These are phyloP conservation scores for Meteorus cinctellus DNA, from an alignment of 2,888 invertebrate species.

Conservation along the genomic window DNA sequence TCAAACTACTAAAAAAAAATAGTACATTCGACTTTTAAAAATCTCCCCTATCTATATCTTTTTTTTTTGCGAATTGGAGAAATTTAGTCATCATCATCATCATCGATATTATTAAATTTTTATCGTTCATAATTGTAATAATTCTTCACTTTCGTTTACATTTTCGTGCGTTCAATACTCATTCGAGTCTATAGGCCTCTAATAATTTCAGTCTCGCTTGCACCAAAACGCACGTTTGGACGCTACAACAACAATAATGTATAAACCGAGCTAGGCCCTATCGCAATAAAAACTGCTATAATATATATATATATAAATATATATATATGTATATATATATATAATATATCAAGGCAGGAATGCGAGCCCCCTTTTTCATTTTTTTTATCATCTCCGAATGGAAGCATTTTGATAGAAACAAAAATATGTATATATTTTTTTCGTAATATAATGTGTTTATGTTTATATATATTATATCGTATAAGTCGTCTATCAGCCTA, in stretches of 20 bases:
- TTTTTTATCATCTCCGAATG: constrained; percentile 59
- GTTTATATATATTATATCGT: constrained; percentile 51
- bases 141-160: constrained; percentile 1
- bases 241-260: constrained; percentile 45
- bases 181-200: constrained; percentile 48
- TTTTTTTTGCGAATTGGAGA: background rate
- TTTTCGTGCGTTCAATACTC: constrained; percentile 42
- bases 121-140: constrained; percentile 8
- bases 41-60: background rate
- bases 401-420: constrained; percentile 67
- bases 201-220: constrained; percentile 69
- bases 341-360: constrained; percentile 62
- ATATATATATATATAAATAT: constrained; percentile 35
- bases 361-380: constrained; percentile 62
- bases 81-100: constrained; percentile 9
- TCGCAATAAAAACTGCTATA: constrained; percentile 61
- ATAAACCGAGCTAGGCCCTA: constrained; percentile 47
- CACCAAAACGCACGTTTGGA: constrained; percentile 56
- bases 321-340: constrained; percentile 35
- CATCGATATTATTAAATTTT: constrained; percentile 18
- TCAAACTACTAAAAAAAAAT: constrained; percentile 31
- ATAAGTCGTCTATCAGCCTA: constrained; percentile 58
- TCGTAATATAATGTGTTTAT: constrained; percentile 46
- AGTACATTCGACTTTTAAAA: background rate
- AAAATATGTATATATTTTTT: constrained; percentile 41